Evolutionary conservation across 2,888 invertebrate genomes (phyloP).

Genomic region (Ptychoptera contaminata): DNA sequence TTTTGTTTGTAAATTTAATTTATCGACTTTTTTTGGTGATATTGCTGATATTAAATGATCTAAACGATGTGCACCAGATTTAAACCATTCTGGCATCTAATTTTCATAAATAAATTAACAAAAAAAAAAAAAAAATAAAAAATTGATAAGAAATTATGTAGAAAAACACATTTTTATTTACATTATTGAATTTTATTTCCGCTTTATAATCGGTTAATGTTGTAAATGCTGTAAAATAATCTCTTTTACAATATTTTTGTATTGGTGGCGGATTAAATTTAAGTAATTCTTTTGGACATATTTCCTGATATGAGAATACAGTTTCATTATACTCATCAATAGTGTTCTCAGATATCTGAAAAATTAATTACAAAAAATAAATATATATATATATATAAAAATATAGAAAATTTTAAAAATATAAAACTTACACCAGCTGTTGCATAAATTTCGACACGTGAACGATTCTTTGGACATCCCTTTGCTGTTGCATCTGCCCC

Average conservation of each 20-base stretch:
- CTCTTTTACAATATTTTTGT: slow-evolving; percentile 27
- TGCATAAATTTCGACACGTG: slow-evolving; percentile 21
- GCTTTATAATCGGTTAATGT: slow-evolving; percentile 26
- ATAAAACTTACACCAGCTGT: slow-evolving; percentile 24
- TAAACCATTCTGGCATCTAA: slow-evolving; percentile 29
- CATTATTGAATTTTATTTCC: slow-evolving; percentile 25
- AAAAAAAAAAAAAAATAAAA: background rate
- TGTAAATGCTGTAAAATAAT: slow-evolving; percentile 28
- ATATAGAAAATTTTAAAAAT: background rate
- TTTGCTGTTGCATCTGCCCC: slow-evolving; percentile 19
- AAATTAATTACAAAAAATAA: slow-evolving; percentile 2
- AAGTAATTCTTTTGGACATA: slow-evolving; percentile 28
- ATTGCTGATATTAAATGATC: slow-evolving; percentile 28
- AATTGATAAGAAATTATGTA: background rate
- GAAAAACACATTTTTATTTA: slow-evolving; percentile 9
- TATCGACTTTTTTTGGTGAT: slow-evolving; percentile 23
- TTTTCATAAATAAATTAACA: background rate
- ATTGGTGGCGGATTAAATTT: slow-evolving; percentile 30
- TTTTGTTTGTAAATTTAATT: slow-evolving; percentile 23
- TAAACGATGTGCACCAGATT: slow-evolving; percentile 23
- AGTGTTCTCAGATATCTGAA: slow-evolving; percentile 23
- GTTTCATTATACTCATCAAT: slow-evolving; percentile 15
- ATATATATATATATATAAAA: background rate
- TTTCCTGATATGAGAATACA: slow-evolving; percentile 16
- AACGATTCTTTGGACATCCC: slow-evolving; percentile 21